Base-by-base conservation (phyloP, 37 sponge, comb jelly and placozoan genomes). In the Halichondria panicea region DNA sequence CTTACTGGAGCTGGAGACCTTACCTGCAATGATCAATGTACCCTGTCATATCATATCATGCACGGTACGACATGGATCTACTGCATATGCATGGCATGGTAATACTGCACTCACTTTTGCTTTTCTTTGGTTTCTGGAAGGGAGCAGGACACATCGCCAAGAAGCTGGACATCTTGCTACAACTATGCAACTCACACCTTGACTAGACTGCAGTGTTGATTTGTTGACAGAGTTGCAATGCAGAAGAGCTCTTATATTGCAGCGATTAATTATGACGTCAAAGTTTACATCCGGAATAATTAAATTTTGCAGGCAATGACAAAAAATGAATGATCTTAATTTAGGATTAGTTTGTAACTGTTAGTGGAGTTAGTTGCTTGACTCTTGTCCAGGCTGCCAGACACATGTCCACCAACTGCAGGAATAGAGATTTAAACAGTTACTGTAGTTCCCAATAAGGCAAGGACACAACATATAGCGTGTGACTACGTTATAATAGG, bases 121-220 rank as follows among this genome's bases (percentile, higher is more conserved):
- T 72, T 69, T 74, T 74, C 55, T 74, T 66, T 22, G 57, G 58
- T 21, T 55, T n/a, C 37, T 82, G 83, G 41, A 82, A 82, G 3
- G 83, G 83, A 24, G 83, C 83, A 12, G 83, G 83, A 48, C 87
- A 86, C 41, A 86, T 58, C 8, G 78, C 61, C 13, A 84, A 45
- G 2, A 61, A 32, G 41, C 44, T 61, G 57, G 34, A 66, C 31
- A 32, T 66, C n/a, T n/a, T n/a, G n/a, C n/a, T n/a, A n/a, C n/a
- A n/a, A n/a, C n/a, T n/a, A n/a, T n/a, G n/a, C n/a, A n/a, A n/a
- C n/a, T n/a, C n/a, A n/a, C n/a, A n/a, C n/a, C n/a, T n/a, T n/a
- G n/a, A n/a, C n/a, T n/a, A n/a, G n/a, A n/a, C n/a, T n/a, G n/a
- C n/a, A n/a, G n/a, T n/a, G n/a, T n/a, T n/a, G n/a, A n/a, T n/a